Conservation (phyloP, 2,888 invertebrate genomes). For the Rhyacophila evoluta region DNA sequence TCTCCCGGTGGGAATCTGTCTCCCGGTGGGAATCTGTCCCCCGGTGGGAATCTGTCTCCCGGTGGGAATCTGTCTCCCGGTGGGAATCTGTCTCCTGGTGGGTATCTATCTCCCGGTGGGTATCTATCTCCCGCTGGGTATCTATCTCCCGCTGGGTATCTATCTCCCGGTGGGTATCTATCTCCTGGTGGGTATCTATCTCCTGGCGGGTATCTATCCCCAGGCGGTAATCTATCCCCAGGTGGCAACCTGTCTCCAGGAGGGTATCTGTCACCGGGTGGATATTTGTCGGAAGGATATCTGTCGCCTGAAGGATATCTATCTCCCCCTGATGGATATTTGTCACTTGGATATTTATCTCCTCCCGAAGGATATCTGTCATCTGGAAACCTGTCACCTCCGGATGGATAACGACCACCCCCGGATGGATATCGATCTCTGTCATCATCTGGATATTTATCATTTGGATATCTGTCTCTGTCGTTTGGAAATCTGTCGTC, state of each 20-base stretch:
- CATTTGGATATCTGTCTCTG: slow-evolving; percentile 57
- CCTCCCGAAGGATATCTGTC: slow-evolving; percentile 58
- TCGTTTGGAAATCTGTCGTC: slow-evolving; percentile 60
- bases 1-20: slow-evolving; percentile 59
- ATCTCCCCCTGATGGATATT: slow-evolving; percentile 57
- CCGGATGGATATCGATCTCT: slow-evolving; percentile 62
- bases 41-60: slow-evolving; percentile 64
- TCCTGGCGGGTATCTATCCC: slow-evolving; percentile 58
- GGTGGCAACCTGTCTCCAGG: slow-evolving; percentile 69
- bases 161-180: slow-evolving; percentile 55
- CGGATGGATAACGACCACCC: slow-evolving; percentile 61
- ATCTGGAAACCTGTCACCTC: slow-evolving; percentile 64
- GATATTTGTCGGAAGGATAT: too few relatives aligned
- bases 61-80: slow-evolving; percentile 56
- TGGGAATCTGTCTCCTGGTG: slow-evolving; percentile 60
- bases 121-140: slow-evolving; percentile 58
- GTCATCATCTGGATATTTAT: slow-evolving; percentile 57
- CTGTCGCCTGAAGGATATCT: slow-evolving; percentile 65
- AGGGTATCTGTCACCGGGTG: slow-evolving; percentile 68
- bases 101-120: slow-evolving; percentile 59
- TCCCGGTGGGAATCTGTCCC: slow-evolving; percentile 66
- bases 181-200: slow-evolving; percentile 56
- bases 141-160: slow-evolving; percentile 63
- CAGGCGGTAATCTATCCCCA: slow-evolving; percentile 57
- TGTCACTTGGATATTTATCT: slow-evolving; percentile 58